phyloP scores from a whole-genome alignment of 2,888 invertebrate species.

The Mythimna loreyi region DNA sequence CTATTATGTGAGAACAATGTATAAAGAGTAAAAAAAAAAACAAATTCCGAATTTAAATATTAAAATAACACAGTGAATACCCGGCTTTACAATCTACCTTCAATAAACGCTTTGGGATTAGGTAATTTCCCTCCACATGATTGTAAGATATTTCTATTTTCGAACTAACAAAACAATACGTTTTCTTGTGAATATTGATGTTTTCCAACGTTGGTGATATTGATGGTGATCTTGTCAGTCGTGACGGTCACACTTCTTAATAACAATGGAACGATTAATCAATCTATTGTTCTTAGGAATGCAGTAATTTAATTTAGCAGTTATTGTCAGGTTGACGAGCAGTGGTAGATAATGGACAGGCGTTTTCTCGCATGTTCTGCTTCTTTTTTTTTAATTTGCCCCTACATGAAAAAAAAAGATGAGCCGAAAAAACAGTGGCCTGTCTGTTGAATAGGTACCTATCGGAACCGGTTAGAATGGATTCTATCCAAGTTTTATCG shows the following conservation, averaged over 20 bases:
- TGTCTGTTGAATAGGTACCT: too few relatives aligned
- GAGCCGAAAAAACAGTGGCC: too few relatives aligned
- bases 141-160: constrained; percentile 31
- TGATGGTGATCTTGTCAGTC: constrained; percentile 7
- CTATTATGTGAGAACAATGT: too few relatives aligned
- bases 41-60: too few relatives aligned
- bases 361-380: not conserved
- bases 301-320: not conserved
- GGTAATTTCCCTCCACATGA: constrained; percentile 13
- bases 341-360: too few relatives aligned
- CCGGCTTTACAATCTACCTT: constrained; percentile 22
- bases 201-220: constrained; percentile 2
- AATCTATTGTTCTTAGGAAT: constrained; percentile 1
- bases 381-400: too few relatives aligned
- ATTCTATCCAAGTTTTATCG: too few relatives aligned
- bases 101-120: constrained; percentile 40
- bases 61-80: too few relatives aligned
- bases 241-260: not conserved
- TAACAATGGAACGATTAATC: constrained; percentile 26
- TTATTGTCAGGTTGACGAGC: not conserved
- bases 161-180: not conserved
- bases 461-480: too few relatives aligned
- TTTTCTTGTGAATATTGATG: not conserved
- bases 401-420: too few relatives aligned
- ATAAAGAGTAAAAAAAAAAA: too few relatives aligned